These are phyloP conservation scores for Cygnus buccinator DNA, from an alignment of 2,113 vertebrate genomes.

Conservation along the genomic window DNA sequence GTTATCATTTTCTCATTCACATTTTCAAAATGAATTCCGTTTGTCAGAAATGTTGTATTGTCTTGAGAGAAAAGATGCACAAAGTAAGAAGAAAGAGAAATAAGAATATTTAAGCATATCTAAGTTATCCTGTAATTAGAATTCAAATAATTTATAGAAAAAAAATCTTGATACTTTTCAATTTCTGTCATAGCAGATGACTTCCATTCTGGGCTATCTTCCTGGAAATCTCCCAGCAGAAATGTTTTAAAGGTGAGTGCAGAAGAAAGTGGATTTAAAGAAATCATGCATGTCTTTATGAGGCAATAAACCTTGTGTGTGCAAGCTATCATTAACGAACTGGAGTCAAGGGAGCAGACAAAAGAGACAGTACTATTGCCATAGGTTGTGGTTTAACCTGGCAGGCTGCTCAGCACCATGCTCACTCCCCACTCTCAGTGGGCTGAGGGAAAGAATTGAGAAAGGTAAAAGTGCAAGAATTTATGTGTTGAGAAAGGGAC, in stretches of 20 bases:
- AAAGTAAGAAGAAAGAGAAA: neutral
- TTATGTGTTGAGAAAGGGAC: neutral
- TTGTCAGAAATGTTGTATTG: neutral
- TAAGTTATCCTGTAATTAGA: neutral
- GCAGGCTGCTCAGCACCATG: neutral
- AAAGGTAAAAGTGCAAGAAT: neutral
- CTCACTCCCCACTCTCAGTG: neutral
- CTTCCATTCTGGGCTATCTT: neutral
- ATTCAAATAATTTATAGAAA: neutral
- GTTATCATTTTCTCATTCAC: neutral
- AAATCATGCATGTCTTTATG: neutral
- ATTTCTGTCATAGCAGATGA: neutral
- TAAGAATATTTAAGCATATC: neutral
- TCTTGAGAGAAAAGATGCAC: neutral
- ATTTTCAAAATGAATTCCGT: neutral
- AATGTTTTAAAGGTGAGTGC: neutral
- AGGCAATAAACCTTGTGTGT: neutral
- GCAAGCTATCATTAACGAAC: neutral
- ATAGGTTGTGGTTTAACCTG: neutral
- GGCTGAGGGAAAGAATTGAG: neutral
- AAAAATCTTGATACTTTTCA: neutral
- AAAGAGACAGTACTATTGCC: neutral
- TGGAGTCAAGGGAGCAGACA: neutral
- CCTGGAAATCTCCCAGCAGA: neutral
- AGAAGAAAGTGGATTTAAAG: neutral